Base-by-base conservation (phyloP, 2,113 vertebrate genomes). In the Megaceryle maxima region DNA sequence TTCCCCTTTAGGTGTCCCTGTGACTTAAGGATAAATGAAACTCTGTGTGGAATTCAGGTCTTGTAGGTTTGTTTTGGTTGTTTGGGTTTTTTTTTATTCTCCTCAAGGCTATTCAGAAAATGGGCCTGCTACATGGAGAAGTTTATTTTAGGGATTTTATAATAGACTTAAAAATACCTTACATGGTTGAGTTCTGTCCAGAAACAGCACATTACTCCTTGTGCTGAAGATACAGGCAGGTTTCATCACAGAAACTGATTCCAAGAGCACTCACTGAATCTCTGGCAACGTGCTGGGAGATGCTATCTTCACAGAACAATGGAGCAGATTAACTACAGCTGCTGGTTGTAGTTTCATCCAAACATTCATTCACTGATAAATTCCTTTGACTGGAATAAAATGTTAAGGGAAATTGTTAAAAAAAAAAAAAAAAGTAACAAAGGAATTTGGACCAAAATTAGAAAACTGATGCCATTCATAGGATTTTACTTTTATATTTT, bases 91-190 rank as follows among this genome's bases (percentile, higher is more conserved):
- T 81, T 73, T 16, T 43, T 63, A 60, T 46, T 24, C 22, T 41
- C 62, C 86, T 95, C 48, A 13, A 72, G 87, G 53, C 89, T 6
- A 50, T 87, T 90, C 73, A 83, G 60, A 94, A 94, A 90, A 94
- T 18, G 15, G 9, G 73, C 39, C 66, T 2, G 5, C 67, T 64
- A n/a, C 33, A 75, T 13, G 31, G 73, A 44, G 83, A 62, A 76
- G 53, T 93, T 96, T 96, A 91, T 95, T 95, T 93, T 53, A 78
- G 44, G 31, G 69, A 89, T 73, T 95, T 94, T 94, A 87, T 75
- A 79, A 91, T 13, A 78, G 69, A 60, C 69, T 84, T 82, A 44
- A 83, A 94, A 96, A 96, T 95, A 94, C 88, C 75, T 87, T 75
- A 29, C 46, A 3, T 91, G 59, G 74, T 94, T 94, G 94, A 93